Conservation (phyloP, 92 coral and sea anemone species). For the Blastomussa wellsi region DNA sequence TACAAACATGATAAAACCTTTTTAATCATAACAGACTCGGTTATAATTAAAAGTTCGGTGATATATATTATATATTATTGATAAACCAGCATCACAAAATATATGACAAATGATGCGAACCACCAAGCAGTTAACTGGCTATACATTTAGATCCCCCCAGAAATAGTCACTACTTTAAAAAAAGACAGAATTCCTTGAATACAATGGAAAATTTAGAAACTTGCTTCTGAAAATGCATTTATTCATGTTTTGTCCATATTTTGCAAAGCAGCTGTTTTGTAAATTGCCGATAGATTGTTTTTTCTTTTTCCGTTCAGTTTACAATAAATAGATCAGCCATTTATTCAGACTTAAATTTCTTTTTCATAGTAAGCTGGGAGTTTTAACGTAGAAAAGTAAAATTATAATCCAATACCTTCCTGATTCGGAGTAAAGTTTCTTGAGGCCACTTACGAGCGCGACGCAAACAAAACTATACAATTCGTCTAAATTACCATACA, state of each 20-base stretch:
- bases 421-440: background rate
- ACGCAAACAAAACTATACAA: background rate
- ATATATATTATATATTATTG: slow-evolving; percentile 1
- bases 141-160: background rate
- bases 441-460: background rate
- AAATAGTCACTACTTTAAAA: background rate
- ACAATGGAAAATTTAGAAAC: background rate
- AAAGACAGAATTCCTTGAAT: background rate
- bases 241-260: background rate
- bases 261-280: background rate
- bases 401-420: background rate
- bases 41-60: background rate
- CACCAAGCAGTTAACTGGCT: background rate
- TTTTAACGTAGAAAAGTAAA: background rate
- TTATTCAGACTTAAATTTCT: background rate
- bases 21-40: background rate
- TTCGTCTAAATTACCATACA: slow-evolving; percentile 40
- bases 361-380: background rate
- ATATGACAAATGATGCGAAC: background rate
- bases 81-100: background rate
- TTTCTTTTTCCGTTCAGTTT: background rate
- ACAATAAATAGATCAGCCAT: background rate
- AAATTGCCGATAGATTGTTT: background rate
- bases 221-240: slow-evolving; percentile 4
- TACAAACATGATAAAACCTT: background rate